These are phyloP conservation scores for Apaloderma vittatum DNA, from an alignment of 2,113 vertebrate species.

Conservation along the genomic window DNA sequence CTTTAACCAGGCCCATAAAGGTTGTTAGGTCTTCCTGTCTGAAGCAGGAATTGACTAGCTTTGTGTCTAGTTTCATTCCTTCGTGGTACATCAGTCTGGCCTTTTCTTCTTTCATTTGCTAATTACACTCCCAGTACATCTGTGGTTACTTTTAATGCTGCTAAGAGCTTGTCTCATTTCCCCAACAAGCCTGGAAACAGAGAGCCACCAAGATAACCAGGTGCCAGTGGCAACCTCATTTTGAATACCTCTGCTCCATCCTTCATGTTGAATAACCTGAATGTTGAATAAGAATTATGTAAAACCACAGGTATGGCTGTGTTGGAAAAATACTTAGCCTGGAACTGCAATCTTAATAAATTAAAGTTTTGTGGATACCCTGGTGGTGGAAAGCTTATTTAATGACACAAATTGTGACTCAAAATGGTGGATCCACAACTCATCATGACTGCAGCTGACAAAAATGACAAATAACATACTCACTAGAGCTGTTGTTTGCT, in stretches of 20 bases:
- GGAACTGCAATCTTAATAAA: not conserved
- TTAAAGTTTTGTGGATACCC: not conserved
- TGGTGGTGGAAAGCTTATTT: not conserved
- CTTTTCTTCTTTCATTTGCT: not conserved
- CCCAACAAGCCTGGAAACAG: not conserved
- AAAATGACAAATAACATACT: not conserved
- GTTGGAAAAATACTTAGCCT: not conserved
- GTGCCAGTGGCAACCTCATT: not conserved
- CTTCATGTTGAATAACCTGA: not conserved
- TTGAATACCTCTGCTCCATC: not conserved
- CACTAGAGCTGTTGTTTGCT: not conserved
- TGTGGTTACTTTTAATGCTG: conserved; percentile 34
- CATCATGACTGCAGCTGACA: not conserved
- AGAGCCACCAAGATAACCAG: not conserved
- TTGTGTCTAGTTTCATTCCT: not conserved
- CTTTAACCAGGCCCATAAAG: not conserved
- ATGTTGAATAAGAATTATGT: not conserved
- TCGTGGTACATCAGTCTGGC: not conserved
- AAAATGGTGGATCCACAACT: not conserved
- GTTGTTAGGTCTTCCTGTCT: not conserved
- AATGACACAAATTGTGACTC: not conserved
- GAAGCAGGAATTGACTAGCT: not conserved
- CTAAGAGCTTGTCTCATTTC: conserved; percentile 3
- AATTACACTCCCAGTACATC: not conserved
- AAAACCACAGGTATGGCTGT: not conserved